These are phyloP conservation scores for Heteropelma amictum DNA, from an alignment of 2,888 invertebrate genomes.

Conservation along the genomic window DNA sequence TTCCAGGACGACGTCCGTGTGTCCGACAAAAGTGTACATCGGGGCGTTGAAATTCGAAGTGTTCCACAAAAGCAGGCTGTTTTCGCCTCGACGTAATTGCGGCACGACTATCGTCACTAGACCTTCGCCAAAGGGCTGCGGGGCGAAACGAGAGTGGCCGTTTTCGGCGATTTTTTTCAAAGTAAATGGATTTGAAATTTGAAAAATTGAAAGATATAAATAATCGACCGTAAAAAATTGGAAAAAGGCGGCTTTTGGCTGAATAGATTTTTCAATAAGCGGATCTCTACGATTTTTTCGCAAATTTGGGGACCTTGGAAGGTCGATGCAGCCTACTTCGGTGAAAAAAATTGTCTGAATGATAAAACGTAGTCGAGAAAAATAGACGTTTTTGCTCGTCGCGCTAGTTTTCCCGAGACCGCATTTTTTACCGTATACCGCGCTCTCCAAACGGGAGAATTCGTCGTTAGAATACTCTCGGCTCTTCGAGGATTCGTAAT, in stretches of 20 bases:
- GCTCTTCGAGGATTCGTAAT: constrained; percentile 90
- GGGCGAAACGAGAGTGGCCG: too few relatives aligned
- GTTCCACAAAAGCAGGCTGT: constrained; percentile 89
- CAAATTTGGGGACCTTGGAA: too few relatives aligned
- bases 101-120: constrained; percentile 95
- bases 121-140: constrained; percentile 93
- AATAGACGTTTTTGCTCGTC: neutral
- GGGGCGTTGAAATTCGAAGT: constrained; percentile 85
- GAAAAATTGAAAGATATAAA: too few relatives aligned
- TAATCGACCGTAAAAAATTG: too few relatives aligned
- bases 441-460: constrained; percentile 95
- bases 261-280: too few relatives aligned
- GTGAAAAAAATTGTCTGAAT: too few relatives aligned
- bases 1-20: constrained; percentile 95
- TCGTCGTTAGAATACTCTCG: constrained; percentile 90
- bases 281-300: too few relatives aligned
- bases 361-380: too few relatives aligned
- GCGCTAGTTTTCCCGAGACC: neutral
- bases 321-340: too few relatives aligned
- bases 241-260: too few relatives aligned
- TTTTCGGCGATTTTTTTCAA: too few relatives aligned
- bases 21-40: constrained; percentile 95
- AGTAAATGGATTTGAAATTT: too few relatives aligned
- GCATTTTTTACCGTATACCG: constrained; percentile 87
- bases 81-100: constrained; percentile 92